Percentiles rank a stretch among this genome's conserved stretches.
These are phyloP conservation scores for Papilio polytes DNA, from an alignment of 1,140 invertebrate species.

Conservation along the genomic window DNA sequence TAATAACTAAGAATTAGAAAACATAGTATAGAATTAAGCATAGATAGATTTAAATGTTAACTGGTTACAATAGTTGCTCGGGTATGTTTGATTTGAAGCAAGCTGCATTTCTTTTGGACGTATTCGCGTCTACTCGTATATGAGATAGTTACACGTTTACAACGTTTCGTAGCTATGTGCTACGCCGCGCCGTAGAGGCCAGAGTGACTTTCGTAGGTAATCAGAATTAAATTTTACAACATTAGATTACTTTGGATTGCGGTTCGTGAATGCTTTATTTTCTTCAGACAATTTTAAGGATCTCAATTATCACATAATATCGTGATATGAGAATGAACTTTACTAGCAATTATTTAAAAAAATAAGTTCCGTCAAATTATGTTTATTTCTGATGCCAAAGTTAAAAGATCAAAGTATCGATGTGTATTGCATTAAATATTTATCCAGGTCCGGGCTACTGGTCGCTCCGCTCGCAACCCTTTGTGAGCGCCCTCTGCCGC, in stretches of 20 bases:
- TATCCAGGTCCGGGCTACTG: background rate
- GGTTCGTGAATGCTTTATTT: no score
- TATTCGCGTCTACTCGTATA: background rate
- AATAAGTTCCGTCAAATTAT: no score
- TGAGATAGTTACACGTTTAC: background rate
- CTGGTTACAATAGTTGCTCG: no score
- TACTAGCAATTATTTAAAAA: no score
- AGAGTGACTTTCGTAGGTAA: background rate
- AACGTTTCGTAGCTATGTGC: background rate
- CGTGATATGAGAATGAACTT: no score
- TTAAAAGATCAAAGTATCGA: slow-evolving; percentile 4
- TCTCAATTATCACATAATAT: no score
- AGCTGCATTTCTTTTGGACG: background rate
- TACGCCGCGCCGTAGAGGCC: background rate
- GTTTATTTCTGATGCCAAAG: background rate
- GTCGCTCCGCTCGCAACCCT: slow-evolving; percentile 2
- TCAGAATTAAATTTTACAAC: no score
- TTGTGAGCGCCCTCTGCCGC: background rate
- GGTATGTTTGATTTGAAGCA: background rate
- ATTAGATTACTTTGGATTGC: no score
- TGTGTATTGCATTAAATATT: slow-evolving; percentile 28
- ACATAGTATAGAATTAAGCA: no score
- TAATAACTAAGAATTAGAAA: no score
- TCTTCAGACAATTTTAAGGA: no score
- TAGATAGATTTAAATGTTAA: no score